phyloP scores from a whole-genome alignment of 2,113 vertebrate genomes.

The Bombycilla garrulus region DNA sequence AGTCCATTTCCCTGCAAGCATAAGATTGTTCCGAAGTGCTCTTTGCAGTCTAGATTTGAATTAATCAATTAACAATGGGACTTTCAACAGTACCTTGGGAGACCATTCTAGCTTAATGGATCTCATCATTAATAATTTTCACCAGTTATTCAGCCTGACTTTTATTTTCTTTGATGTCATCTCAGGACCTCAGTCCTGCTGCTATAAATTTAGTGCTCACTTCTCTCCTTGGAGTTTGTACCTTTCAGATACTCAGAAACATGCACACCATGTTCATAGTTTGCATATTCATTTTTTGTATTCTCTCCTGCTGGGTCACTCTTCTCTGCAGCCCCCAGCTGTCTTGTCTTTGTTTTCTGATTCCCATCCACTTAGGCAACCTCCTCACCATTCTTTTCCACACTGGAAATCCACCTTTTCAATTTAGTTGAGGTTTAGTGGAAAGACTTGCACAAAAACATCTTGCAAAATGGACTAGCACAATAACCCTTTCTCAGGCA shows the following conservation, averaged over 20 bases:
- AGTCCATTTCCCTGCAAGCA: constrained; percentile 8
- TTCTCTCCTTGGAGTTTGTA: neutral
- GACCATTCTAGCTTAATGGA: neutral
- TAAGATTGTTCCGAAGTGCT: neutral
- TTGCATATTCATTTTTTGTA: neutral
- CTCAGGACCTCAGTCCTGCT: neutral
- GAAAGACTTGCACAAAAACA: neutral
- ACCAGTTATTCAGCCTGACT: neutral
- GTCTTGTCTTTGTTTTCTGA: neutral
- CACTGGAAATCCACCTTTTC: neutral
- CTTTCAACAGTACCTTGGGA: neutral
- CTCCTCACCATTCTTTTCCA: neutral
- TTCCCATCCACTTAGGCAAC: neutral
- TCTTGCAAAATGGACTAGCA: neutral
- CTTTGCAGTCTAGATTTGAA: constrained; percentile 37
- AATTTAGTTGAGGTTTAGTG: neutral
- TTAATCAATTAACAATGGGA: constrained; percentile 34
- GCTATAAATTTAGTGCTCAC: neutral
- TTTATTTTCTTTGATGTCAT: constrained; percentile 3
- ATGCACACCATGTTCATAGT: neutral
- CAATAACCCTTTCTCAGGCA: neutral
- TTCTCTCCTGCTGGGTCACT: neutral
- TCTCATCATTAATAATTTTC: constrained; percentile 31
- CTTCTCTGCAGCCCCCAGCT: neutral
- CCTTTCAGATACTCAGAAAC: neutral